Evolutionary conservation across 1,140 invertebrate species (phyloP), one percentile per base, ranked within the genome.

Genomic region (Drosophila novamexicana): DNA sequence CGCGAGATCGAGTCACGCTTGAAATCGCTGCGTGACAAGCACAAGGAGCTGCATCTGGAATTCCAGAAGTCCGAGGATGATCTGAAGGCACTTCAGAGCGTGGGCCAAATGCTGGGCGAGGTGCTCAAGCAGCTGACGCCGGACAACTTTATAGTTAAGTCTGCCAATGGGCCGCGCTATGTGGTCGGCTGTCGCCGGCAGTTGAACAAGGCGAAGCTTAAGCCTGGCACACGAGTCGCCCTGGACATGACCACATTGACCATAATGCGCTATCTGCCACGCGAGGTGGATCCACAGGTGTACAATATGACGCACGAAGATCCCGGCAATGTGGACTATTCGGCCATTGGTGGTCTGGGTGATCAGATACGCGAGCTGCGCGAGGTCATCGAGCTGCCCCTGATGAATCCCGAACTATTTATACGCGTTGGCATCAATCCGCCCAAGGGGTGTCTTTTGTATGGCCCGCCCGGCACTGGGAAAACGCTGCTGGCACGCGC

Each of bases 21-120:
- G 1, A 99, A 99, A 95, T 97, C 93, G 98, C 97, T 98, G 95
- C 94, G 98, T 93, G 98, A 99, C 90, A 97, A 98, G 91, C 93
- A 99, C 12, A 99, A 98, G 93, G 97, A 99, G 77, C 93, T 99
- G 34, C 98, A 97, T 9, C 99, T 99, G 92, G 96, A 98, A 83
- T 99, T 98, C 94, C 98, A 99, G 86, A 99, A 99, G 93, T 99
- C 98, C 74, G 99, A 99, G 94, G 99, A 99, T 94, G 98, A 99
- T 93, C 93, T 99, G 42, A 99, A 99, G 93, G 98, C 99, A 14
- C 93, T 99, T 12, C 99, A 99, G 93, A 99, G 98, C 94, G 99
- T 99, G 86, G 99, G 99, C 9, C 98, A 99, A 95, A 99, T 99
- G 93, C 98, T 99, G 73, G 99, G 98, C 12, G 99, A 99, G 94